Conservation (phyloP, 2,888 invertebrate genomes). For the Mechanitis messenoides region DNA sequence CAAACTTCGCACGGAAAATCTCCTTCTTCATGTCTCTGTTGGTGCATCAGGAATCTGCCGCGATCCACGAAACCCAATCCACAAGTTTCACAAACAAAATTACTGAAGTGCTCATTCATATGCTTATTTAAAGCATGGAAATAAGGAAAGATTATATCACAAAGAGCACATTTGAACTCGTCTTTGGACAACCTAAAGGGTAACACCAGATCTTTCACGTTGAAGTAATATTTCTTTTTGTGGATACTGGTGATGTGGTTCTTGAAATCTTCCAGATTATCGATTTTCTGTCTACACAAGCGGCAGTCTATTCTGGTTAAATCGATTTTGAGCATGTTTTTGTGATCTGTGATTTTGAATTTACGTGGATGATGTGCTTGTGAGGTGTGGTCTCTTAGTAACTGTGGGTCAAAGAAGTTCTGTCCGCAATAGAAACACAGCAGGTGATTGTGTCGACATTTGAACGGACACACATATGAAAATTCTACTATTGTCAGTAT, state of each 20-base stretch:
- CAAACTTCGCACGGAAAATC: constrained; percentile 60
- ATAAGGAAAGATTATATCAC: constrained; percentile 49
- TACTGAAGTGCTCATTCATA: constrained; percentile 66
- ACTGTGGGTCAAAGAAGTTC: constrained; percentile 43
- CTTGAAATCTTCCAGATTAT: constrained; percentile 52
- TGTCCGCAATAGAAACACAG: constrained; percentile 63
- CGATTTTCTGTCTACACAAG: constrained; percentile 46
- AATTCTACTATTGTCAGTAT: constrained; percentile 57
- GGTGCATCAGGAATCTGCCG: constrained; percentile 60
- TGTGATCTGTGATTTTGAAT: constrained; percentile 59
- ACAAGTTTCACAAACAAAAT: constrained; percentile 65
- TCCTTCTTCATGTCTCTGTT: constrained; percentile 55
- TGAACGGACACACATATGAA: constrained; percentile 63
- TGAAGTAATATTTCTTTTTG: constrained; percentile 55
- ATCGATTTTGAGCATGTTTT: constrained; percentile 65
- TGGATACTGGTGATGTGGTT: constrained; percentile 48
- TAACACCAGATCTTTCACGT: constrained; percentile 51
- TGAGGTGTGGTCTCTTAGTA: constrained; percentile 45
- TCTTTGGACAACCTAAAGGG: constrained; percentile 52
- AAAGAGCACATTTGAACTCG: constrained; percentile 54
- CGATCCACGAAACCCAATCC: constrained; percentile 54
- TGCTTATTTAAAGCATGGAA: constrained; percentile 67
- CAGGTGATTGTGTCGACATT: constrained; percentile 61
- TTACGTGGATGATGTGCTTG: constrained; percentile 50
- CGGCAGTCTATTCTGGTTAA: constrained; percentile 60